Evolutionary conservation across 2,888 invertebrate species (phyloP).

Genomic region (Shargacucullia verbasci): DNA sequence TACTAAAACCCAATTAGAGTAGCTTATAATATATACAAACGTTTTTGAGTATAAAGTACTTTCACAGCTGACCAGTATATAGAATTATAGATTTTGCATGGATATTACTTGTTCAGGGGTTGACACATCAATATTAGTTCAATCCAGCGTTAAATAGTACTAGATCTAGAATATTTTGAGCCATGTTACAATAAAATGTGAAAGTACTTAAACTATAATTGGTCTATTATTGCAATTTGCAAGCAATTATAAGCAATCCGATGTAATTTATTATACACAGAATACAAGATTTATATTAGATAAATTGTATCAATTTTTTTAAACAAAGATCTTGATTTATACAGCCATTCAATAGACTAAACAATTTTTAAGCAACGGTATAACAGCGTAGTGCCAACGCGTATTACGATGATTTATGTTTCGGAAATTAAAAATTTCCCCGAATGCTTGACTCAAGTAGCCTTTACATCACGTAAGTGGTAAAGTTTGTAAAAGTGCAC

Average conservation of each 20-base stretch:
- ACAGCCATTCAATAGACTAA: slow-evolving; percentile 38
- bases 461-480: slow-evolving; percentile 78
- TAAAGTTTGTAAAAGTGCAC: slow-evolving; percentile 86
- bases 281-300: slow-evolving; percentile 15
- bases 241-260: slow-evolving; percentile 47
- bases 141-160: slow-evolving; percentile 16
- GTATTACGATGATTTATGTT: slow-evolving; percentile 50
- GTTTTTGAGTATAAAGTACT: slow-evolving; percentile 37
- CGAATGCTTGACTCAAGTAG: slow-evolving; percentile 69
- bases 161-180: slow-evolving; percentile 23
- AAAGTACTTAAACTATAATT: slow-evolving; percentile 35
- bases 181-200: slow-evolving; percentile 22
- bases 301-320: slow-evolving; percentile 10
- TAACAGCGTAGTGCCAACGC: slow-evolving; percentile 51
- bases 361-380: slow-evolving; percentile 31
- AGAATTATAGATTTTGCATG: slow-evolving; percentile 30
- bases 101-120: slow-evolving; percentile 10
- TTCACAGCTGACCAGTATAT: slow-evolving; percentile 24
- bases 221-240: slow-evolving; percentile 39
- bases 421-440: slow-evolving; percentile 84
- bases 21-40: slow-evolving; percentile 33
- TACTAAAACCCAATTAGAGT: slow-evolving; percentile 28
- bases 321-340: slow-evolving; percentile 20
- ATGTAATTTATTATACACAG: slow-evolving; percentile 29
- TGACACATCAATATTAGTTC: slow-evolving; percentile 16